These are phyloP conservation scores for Nycticorax nycticorax DNA, from an alignment of 2,113 vertebrate species.

Conservation along the genomic window DNA sequence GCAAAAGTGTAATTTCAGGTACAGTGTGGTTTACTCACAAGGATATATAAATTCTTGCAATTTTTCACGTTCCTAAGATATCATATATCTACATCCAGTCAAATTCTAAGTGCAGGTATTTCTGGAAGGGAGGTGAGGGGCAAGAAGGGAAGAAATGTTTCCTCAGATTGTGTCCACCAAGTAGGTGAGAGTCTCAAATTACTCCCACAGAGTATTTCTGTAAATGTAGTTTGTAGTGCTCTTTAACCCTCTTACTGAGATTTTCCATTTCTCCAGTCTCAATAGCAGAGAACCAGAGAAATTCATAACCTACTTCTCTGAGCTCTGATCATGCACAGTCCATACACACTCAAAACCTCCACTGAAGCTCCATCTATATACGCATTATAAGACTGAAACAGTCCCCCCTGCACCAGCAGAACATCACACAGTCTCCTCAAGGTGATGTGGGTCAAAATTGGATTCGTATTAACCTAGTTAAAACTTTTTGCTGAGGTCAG, in stretches of 20 bases:
- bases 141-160: background rate
- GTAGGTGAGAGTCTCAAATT: background rate
- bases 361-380: background rate
- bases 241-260: background rate
- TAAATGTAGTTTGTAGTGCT: background rate
- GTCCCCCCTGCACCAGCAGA: background rate
- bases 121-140: background rate
- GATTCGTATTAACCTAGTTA: background rate
- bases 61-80: background rate
- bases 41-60: background rate
- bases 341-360: background rate
- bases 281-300: background rate
- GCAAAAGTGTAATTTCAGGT: background rate
- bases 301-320: background rate
- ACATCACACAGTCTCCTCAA: background rate
- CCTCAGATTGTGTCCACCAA: background rate
- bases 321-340: background rate
- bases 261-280: background rate
- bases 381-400: rapidly evolving
- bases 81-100: background rate
- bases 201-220: background rate
- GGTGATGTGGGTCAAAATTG: background rate
- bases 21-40: background rate
- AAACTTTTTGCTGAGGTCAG: background rate
- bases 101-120: background rate